Evolutionary conservation across 2,888 invertebrate genomes (phyloP).

Genomic region (Phania funesta): DNA sequence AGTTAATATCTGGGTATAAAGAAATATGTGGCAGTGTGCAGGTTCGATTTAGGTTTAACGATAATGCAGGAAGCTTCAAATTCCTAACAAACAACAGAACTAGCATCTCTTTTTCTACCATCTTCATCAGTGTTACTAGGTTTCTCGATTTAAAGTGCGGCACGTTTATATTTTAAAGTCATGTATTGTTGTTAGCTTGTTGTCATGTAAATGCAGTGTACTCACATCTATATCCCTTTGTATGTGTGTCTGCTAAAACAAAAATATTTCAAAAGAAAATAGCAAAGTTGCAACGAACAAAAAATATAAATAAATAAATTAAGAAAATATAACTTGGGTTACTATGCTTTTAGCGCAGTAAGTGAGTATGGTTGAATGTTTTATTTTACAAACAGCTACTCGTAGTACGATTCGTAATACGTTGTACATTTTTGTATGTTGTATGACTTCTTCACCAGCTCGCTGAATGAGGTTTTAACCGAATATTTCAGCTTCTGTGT

Average conservation of each 20-base stretch:
- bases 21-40: conserved; percentile 11
- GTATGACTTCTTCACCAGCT: conserved; percentile 5
- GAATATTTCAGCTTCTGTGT: conserved; percentile 57
- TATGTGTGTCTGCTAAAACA: background rate
- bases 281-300: conserved; percentile 8
- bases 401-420: background rate
- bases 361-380: conserved; percentile 42
- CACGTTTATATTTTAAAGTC: conserved; percentile 58
- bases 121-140: conserved; percentile 23
- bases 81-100: conserved; percentile 6
- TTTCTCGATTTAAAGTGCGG: conserved; percentile 52
- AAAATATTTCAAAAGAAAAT: conserved; percentile 14
- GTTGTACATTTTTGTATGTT: conserved; percentile 8
- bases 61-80: conserved; percentile 53
- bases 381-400: conserved; percentile 15
- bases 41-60: background rate
- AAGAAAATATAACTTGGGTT: conserved; percentile 54
- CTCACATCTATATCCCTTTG: conserved; percentile 37
- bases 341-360: conserved; percentile 63
- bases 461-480: conserved; percentile 28
- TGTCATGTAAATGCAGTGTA: conserved; percentile 63
- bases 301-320: conserved; percentile 8
- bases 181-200: conserved; percentile 53
- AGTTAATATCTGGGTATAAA: no score
- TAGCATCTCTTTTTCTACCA: background rate